These are phyloP conservation scores for Eumeta japonica DNA, from an alignment of 1,140 invertebrate species.

Conservation along the genomic window DNA sequence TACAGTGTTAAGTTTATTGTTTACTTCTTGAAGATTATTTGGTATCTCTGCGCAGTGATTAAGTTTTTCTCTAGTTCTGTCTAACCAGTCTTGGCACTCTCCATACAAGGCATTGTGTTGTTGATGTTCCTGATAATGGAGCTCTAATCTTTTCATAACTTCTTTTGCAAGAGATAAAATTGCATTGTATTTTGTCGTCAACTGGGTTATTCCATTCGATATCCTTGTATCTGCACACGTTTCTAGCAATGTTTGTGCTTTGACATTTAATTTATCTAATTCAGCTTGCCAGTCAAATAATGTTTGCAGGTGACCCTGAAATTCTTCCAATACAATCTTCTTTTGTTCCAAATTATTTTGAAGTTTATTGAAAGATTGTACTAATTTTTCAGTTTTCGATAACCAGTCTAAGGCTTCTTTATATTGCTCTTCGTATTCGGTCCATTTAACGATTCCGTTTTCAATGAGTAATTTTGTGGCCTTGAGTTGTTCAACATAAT, in stretches of 20 bases:
- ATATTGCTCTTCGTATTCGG: constrained; percentile 92
- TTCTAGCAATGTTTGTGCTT: constrained; percentile 84
- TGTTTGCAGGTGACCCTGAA: constrained; percentile 86
- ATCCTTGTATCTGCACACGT: constrained; percentile 91
- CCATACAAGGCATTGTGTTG: constrained; percentile 85
- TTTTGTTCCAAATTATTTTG: constrained; percentile 88
- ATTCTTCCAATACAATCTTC: constrained; percentile 84
- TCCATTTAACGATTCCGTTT: constrained; percentile 90
- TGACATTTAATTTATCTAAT: constrained; percentile 87
- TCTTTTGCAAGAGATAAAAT: constrained; percentile 90
- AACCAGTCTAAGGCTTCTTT: constrained; percentile 87
- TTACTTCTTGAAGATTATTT: constrained; percentile 75
- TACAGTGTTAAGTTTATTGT: constrained; percentile 78
- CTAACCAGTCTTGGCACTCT: constrained; percentile 90
- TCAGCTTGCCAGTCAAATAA: constrained; percentile 93
- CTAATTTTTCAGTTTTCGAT: constrained; percentile 79
- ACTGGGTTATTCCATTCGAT: constrained; percentile 89
- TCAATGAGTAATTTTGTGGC: constrained; percentile 83
- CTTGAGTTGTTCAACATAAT: constrained; percentile 73
- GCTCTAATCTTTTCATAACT: constrained; percentile 84
- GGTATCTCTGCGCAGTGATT: constrained; percentile 75
- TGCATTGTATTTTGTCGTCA: constrained; percentile 92
- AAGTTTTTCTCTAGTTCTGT: constrained; percentile 79
- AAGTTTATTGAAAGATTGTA: constrained; percentile 88
- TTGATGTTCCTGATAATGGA: constrained; percentile 90